A percentile compares a stretch with the other conserved stretches of the same genome.
Conservation (phyloP, 2,113 vertebrate genomes). For the Dendrocopos noguchii region DNA sequence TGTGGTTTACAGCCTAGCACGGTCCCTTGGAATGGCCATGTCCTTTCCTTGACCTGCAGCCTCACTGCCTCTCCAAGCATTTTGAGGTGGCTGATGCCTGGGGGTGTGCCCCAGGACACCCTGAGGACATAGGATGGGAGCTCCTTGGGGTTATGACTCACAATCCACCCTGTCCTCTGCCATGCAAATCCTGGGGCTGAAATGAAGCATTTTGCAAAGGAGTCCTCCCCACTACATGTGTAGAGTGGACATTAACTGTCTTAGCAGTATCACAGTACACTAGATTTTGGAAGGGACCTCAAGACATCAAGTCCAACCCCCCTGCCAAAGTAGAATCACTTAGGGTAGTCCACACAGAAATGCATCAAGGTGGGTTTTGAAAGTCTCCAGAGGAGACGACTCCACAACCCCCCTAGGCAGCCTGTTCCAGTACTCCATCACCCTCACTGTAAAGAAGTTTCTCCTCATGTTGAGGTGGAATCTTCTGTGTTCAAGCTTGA, state of each 20-base stretch:
- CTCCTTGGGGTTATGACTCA: background rate
- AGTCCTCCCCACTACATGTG: background rate
- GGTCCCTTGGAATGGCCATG: accelerated
- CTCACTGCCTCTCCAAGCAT: background rate
- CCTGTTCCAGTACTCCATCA: too few species aligned
- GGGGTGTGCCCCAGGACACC: accelerated
- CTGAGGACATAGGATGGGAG: accelerated
- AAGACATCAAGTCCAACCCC: too few species aligned
- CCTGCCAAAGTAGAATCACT: too few species aligned
- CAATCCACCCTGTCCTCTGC: background rate
- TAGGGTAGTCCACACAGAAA: too few species aligned
- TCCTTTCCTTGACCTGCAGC: background rate
- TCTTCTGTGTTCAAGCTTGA: too few species aligned
- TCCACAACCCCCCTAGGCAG: too few species aligned
- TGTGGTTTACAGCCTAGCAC: slow-evolving; percentile 17
- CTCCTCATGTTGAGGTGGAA: too few species aligned
- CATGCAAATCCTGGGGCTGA: background rate
- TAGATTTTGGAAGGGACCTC: too few species aligned
- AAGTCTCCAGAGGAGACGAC: too few species aligned
- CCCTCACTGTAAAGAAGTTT: too few species aligned
- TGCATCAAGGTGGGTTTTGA: too few species aligned
- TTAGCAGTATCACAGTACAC: background rate
- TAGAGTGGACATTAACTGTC: background rate
- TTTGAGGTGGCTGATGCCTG: background rate
- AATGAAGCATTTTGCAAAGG: background rate